Percentiles rank a stretch among this genome's conserved stretches.
Conservation (phyloP, 2,113 vertebrate species). For the Pleuronectes platessa region DNA sequence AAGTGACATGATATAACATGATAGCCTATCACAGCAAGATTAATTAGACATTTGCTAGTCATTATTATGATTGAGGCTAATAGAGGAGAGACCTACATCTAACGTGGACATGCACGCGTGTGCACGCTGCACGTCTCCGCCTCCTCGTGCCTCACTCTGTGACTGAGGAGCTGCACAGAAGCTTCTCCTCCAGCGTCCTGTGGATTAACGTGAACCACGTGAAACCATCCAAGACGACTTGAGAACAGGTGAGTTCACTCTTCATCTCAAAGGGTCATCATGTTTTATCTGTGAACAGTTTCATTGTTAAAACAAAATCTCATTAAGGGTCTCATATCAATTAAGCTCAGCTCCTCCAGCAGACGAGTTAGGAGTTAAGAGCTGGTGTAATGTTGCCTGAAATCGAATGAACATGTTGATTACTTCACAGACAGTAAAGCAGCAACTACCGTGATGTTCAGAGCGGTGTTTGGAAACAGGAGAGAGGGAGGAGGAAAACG, state of each 20-base stretch:
- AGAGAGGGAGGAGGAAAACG: constrained; percentile 58
- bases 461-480: constrained; percentile 77
- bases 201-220: constrained; percentile 48
- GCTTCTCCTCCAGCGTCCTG: constrained; percentile 21
- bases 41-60: not conserved
- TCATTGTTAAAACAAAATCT: not conserved
- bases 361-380: constrained; percentile 12
- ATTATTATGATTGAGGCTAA: not conserved
- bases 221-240: constrained; percentile 32
- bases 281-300: not conserved
- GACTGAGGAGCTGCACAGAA: constrained; percentile 31
- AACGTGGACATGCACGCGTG: constrained; percentile 37
- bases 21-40: not conserved
- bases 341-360: not conserved
- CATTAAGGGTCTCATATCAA: not conserved
- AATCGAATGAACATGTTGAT: constrained; percentile 27
- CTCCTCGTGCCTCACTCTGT: constrained; percentile 14
- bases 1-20: not conserved
- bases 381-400: constrained; percentile 22
- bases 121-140: constrained; percentile 23
- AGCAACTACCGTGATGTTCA: constrained; percentile 69
- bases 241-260: constrained; percentile 43
- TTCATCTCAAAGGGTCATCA: not conserved
- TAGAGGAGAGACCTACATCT: not conserved
- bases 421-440: constrained; percentile 33